phyloP scores from a whole-genome alignment of 2,888 invertebrate genomes.

The Choristoneura rosaceana region DNA sequence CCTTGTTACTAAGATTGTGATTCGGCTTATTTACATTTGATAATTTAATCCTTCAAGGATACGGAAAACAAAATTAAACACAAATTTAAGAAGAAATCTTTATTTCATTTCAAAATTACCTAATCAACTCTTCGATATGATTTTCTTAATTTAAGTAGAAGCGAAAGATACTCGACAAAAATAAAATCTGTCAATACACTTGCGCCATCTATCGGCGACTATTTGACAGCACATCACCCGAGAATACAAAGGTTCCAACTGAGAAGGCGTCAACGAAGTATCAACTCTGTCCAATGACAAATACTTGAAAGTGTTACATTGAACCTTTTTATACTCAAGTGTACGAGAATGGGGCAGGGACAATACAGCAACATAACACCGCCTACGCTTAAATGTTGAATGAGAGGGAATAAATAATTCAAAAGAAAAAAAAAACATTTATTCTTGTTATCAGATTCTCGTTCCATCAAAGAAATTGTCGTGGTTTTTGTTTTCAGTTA shows the following conservation, averaged over 20 bases:
- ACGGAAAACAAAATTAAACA: conserved; percentile 50
- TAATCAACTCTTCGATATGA: conserved; percentile 82
- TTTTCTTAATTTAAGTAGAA: conserved; percentile 74
- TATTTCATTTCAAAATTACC: conserved; percentile 79
- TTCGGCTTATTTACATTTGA: too few species aligned
- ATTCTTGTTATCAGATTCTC: too few species aligned
- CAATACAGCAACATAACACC: neutral
- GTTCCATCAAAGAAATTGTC: too few species aligned
- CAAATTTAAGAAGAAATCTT: conserved; percentile 72
- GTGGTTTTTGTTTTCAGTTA: too few species aligned
- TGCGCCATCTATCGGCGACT: conserved; percentile 1
- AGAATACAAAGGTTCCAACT: neutral
- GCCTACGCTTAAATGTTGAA: neutral
- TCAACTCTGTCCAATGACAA: neutral
- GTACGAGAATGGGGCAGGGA: neutral
- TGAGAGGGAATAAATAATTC: neutral
- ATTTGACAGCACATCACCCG: neutral
- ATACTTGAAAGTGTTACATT: neutral
- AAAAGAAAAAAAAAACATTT: too few species aligned
- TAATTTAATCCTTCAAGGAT: neutral
- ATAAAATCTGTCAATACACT: conserved; percentile 8
- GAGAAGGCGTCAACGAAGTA: neutral
- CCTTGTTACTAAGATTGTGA: too few species aligned
- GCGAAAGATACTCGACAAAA: conserved; percentile 51
- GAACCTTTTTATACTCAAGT: neutral